Base-by-base conservation (phyloP, 37 sponge, comb jelly and placozoan species). In the Chondrilla cf. caribensis region DNA sequence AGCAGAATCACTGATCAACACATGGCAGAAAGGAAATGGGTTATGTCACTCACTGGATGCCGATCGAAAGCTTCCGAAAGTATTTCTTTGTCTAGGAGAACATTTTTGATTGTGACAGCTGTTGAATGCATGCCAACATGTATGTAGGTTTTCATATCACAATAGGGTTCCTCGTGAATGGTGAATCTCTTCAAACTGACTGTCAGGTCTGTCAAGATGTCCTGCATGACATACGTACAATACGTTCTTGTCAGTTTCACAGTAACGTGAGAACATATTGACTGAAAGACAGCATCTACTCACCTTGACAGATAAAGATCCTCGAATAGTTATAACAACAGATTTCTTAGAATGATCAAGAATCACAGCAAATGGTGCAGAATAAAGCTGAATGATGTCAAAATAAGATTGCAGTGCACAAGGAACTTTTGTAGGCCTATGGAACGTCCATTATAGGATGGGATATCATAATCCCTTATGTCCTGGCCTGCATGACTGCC, bases 281-380 rank as follows among this genome's bases (percentile, higher is more conserved):
- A n/a, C n/a, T n/a, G n/a, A n/a, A n/a, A n/a, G n/a, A n/a, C n/a
- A n/a, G n/a, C n/a, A n/a, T n/a, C n/a, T 47, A 47, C 51, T 47
- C 51, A 73, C 92, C 47, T 81, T 84, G 6, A 94, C 66, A 19
- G 95, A 94, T 7, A 94, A 73, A 35, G 95, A 90, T 28, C 95
- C 95, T 68, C 95, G 78, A 83, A 88, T 65, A 2, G 85, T 62
- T 35, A 94, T 38, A 22, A 94, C 89, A 2, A 94, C 73, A n/a
- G 89, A 75, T 24, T 81, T 82, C 37, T 70, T 60, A 0, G 70
- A 33, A 32, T 84, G 77, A 60, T 94, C 95, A 28, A 79, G 21
- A 8, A 88, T 86, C 2, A 94, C 87, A 29, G 62, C 82, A 79
- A 86, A 94, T 18, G 95, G 89, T 21, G 71, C 58, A 35, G 78